A percentile compares a stretch with the other conserved stretches of the same genome.
These are phyloP conservation scores for Epizoanthus scotinus DNA, from an alignment of 92 coral and sea anemone species.

Conservation along the genomic window DNA sequence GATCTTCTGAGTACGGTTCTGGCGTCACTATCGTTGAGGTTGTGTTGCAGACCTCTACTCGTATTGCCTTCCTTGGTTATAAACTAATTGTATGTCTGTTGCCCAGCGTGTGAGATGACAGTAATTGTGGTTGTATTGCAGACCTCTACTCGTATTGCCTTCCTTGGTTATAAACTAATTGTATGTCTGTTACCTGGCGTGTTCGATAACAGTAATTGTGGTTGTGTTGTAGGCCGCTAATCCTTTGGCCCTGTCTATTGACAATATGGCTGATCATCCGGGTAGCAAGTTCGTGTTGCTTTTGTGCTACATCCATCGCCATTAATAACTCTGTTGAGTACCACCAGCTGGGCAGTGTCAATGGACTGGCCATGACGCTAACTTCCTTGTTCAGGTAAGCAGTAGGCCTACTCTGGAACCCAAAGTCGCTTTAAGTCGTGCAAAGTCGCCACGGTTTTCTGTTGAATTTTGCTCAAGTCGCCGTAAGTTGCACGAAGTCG, in stretches of 20 bases:
- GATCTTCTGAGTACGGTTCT: too few species aligned
- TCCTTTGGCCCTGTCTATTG: slow-evolving; percentile 61
- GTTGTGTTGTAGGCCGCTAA: slow-evolving; percentile 48
- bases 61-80: neutral
- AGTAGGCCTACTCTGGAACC: too few species aligned
- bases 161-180: neutral
- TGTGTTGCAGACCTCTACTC: too few species aligned
- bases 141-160: slow-evolving; percentile 61
- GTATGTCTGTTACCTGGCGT: too few species aligned
- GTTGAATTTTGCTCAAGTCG: too few species aligned
- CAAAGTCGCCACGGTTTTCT: too few species aligned
- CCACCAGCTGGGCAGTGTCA: slow-evolving; percentile 64
- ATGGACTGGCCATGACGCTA: slow-evolving; percentile 73
- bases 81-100: neutral
- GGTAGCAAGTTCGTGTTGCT: slow-evolving; percentile 53
- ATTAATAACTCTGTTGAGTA: slow-evolving; percentile 72
- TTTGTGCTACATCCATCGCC: slow-evolving; percentile 59
- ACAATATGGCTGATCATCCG: slow-evolving; percentile 42
- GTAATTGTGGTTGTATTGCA: slow-evolving; percentile 27
- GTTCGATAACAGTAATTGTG: neutral
- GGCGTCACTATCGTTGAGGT: too few species aligned
- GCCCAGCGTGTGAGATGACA: neutral
- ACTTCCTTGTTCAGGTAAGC: slow-evolving; percentile 67
- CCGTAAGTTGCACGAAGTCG: too few species aligned
- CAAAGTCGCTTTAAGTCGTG: too few species aligned